A percentile compares a stretch with the other conserved stretches of the same genome.
Evolutionary conservation across 2,888 invertebrate species (phyloP).

Genomic region (Drosophila ezoana): DNA sequence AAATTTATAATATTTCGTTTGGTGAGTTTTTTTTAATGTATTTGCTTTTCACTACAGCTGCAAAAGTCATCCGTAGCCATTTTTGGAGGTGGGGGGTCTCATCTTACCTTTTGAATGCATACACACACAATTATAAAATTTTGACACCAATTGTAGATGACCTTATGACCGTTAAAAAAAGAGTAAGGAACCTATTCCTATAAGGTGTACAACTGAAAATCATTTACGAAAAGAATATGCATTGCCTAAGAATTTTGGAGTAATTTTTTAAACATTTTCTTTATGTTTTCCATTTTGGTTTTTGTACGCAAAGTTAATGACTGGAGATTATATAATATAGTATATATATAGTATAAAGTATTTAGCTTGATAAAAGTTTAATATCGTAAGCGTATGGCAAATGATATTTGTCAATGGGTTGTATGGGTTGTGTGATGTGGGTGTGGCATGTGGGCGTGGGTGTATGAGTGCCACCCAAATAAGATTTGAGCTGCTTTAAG

Average conservation of each 20-base stretch:
- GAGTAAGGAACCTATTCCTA: constrained; percentile 17
- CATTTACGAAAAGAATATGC: constrained; percentile 47
- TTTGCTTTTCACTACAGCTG: constrained; percentile 48
- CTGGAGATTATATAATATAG: constrained; percentile 73
- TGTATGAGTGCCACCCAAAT: constrained; percentile 42
- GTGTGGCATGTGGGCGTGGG: constrained; percentile 16
- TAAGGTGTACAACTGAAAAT: constrained; percentile 29
- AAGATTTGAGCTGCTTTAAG: constrained; percentile 35
- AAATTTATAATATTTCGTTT: constrained; percentile 30
- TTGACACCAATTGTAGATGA: constrained; percentile 54
- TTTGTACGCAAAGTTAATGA: constrained; percentile 81
- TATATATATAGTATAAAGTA: constrained; percentile 51
- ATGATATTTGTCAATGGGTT: constrained; percentile 41
- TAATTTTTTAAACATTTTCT: constrained; percentile 57
- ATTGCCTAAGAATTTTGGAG: constrained; percentile 69
- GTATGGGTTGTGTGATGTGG: constrained; percentile 21
- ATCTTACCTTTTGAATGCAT: constrained; percentile 47
- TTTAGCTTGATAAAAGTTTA: constrained; percentile 43
- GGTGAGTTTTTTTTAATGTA: constrained; percentile 19
- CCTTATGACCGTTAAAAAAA: constrained; percentile 31
- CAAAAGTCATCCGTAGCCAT: constrained; percentile 42
- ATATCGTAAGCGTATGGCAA: constrained; percentile 66
- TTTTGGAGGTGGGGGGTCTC: constrained; percentile 8
- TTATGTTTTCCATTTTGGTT: constrained; percentile 46
- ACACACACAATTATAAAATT: constrained; percentile 13